phyloP scores from a whole-genome alignment of 2,797 vertebrate species.

The Meda fulgida region DNA sequence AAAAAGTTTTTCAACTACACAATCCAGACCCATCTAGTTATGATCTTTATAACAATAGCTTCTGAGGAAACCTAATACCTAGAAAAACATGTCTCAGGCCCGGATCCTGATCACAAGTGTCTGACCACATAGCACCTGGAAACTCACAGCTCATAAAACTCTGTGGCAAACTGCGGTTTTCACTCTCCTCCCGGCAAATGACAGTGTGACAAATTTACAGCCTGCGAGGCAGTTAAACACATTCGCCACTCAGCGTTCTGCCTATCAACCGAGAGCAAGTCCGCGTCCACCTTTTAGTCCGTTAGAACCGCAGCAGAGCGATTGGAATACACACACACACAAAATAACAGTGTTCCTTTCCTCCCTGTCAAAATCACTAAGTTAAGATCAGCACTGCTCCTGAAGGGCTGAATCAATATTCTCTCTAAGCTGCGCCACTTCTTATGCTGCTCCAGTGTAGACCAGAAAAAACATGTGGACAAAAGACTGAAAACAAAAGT shows the following conservation, averaged over 20 bases:
- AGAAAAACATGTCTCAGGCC: conserved; percentile 32
- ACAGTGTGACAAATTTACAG: conserved; percentile 75
- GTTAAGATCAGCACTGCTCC: conserved; percentile 35
- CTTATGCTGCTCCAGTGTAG: background rate
- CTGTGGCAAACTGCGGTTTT: conserved; percentile 77
- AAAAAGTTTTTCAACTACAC: background rate
- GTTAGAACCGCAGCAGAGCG: conserved; percentile 44
- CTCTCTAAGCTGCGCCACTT: background rate
- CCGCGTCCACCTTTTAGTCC: conserved; percentile 54
- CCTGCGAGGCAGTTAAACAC: conserved; percentile 61
- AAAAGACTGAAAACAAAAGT: background rate
- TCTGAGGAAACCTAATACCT: conserved; percentile 38
- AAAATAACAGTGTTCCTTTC: conserved; percentile 25
- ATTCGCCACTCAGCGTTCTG: conserved; percentile 38
- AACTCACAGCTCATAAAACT: conserved; percentile 77
- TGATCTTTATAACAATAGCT: conserved; percentile 2
- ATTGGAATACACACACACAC: background rate
- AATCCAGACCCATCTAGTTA: conserved; percentile 4
- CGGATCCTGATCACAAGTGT: conserved; percentile 68
- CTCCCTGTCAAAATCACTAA: conserved; percentile 42
- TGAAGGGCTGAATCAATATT: conserved; percentile 29
- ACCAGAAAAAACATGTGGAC: background rate
- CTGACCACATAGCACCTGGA: conserved; percentile 71
- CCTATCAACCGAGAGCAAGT: conserved; percentile 33
- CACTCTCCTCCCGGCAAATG: conserved; percentile 73